These are phyloP conservation scores for Varanus salvator DNA, from an alignment of 2,113 vertebrate genomes.

Conservation along the genomic window DNA sequence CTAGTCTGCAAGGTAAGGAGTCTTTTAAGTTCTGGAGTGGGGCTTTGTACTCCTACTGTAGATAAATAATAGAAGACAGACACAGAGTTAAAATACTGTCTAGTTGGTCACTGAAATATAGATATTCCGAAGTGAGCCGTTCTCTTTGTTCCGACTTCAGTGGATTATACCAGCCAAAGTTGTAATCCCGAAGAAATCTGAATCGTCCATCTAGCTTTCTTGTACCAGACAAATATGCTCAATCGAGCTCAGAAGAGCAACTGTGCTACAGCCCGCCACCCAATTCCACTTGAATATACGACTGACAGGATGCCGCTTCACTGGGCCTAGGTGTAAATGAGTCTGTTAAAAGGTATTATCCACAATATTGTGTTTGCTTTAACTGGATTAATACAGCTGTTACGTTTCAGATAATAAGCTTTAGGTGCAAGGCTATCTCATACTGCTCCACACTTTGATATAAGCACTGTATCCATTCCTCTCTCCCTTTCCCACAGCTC, in stretches of 20 bases:
- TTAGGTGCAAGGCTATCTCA: slow-evolving; percentile 5
- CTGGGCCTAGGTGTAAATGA: neutral
- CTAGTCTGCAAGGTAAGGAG: too few species aligned
- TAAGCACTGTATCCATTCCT: neutral
- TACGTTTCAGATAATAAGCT: slow-evolving; percentile 22
- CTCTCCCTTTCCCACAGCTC: slow-evolving; percentile 51
- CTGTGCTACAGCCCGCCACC: neutral
- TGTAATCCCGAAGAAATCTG: neutral
- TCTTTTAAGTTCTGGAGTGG: too few species aligned
- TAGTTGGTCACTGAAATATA: neutral
- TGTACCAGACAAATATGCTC: fast-evolving
- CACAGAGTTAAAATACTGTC: too few species aligned
- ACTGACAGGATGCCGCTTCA: neutral
- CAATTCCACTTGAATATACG: neutral
- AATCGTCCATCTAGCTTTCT: neutral
- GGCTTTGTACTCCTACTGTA: too few species aligned
- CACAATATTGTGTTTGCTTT: slow-evolving; percentile 10
- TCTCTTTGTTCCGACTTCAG: neutral
- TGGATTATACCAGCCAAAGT: neutral
- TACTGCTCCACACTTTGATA: slow-evolving; percentile 5
- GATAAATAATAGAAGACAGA: too few species aligned
- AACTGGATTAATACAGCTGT: slow-evolving; percentile 53
- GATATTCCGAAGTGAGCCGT: neutral
- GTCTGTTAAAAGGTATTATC: slow-evolving; percentile 12
- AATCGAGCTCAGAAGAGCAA: too few species aligned